Evolutionary conservation across 2,888 invertebrate genomes (phyloP), one percentile per base, ranked within the genome.

Genomic region (Alviniconcha strummeri): DNA sequence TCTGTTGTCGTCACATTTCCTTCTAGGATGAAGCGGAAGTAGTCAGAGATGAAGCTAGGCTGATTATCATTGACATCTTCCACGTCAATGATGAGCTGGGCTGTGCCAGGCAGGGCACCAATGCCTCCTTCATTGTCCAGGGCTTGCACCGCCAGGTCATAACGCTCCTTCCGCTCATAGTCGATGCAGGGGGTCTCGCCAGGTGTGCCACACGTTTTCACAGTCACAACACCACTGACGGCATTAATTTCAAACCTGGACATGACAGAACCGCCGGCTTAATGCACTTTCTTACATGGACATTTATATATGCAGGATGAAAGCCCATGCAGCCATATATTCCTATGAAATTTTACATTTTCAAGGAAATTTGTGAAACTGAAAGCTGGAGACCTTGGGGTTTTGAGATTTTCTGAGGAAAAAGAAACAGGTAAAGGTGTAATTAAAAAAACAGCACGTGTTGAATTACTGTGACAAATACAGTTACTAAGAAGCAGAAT

Each of bases 11-110:
- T 64, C 1, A 83, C 87, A 8, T 85, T 67, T 56, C 86, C 86
- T 83, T 93, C 93, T 15, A 85, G 76, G 67, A 93, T 93, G 80
- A 85, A 88, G 11, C 88, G 83, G 17, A 82, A 82, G 83, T 92
- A 92, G 11, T 86, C 69, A 6, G 9, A 8, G 15, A 82, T 83
- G 93, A 98, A 98, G 78, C 95, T 94, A 0, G 98, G 98, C 0
- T 96, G 94, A 93, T 98, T 97, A 93, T 98, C 98, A 93, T 98
- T 98, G 17, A 96, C 95, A 93, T 98, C 98, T 56, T 95, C 92
- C 15, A 98, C 95, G 5, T 80, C 86, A 36, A 93, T 86, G 74
- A 87, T 86, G 19, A 93, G 86, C 90, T 90, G 85, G 0, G 83
- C 83, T 60, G 90, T 89, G 11, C 95, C 96, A 91, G 96, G 97